phyloP scores from a whole-genome alignment of 1,140 invertebrate species.

The Andricus grossulariae region DNA sequence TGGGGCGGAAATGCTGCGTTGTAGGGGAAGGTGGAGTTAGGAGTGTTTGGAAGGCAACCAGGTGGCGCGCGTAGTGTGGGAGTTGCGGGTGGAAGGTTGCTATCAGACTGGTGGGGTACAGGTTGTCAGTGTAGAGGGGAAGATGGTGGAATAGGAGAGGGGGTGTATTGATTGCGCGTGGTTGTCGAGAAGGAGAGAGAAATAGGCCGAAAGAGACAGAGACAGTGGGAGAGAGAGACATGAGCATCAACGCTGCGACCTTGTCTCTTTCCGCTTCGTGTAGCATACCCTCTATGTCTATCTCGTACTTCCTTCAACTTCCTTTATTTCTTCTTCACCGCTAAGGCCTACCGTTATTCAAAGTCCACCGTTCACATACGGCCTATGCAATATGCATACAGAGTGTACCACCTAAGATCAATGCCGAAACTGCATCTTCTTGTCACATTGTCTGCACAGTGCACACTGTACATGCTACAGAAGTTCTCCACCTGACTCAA shows the following conservation, averaged over 20 bases:
- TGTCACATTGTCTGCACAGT: slow-evolving; percentile 42
- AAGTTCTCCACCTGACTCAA: neutral
- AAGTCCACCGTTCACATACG: neutral
- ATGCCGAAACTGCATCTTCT: slow-evolving; percentile 58
- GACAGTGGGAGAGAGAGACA: slow-evolving; percentile 49
- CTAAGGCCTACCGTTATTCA: neutral
- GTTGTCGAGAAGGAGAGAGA: slow-evolving; percentile 52
- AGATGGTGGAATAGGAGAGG: slow-evolving; percentile 42
- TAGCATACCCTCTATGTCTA: slow-evolving; percentile 17
- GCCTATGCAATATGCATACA: slow-evolving; percentile 2
- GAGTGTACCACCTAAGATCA: slow-evolving; percentile 46
- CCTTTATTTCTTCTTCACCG: slow-evolving; percentile 4
- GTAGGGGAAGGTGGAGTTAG: slow-evolving; percentile 39
- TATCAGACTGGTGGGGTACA: slow-evolving; percentile 21
- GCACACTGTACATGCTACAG: neutral
- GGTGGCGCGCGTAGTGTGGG: slow-evolving; percentile 32
- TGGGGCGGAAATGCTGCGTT: slow-evolving; percentile 15
- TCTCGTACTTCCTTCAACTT: neutral
- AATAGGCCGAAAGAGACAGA: slow-evolving; percentile 46
- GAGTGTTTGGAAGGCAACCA: neutral
- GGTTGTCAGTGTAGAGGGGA: slow-evolving; percentile 34
- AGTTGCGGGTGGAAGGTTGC: slow-evolving; percentile 36
- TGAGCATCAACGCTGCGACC: slow-evolving; percentile 44
- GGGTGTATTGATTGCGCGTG: slow-evolving; percentile 68
- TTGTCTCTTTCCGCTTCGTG: slow-evolving; percentile 45